Conservation (phyloP, 2,888 invertebrate species). For the Ectemnius cavifrons region DNA sequence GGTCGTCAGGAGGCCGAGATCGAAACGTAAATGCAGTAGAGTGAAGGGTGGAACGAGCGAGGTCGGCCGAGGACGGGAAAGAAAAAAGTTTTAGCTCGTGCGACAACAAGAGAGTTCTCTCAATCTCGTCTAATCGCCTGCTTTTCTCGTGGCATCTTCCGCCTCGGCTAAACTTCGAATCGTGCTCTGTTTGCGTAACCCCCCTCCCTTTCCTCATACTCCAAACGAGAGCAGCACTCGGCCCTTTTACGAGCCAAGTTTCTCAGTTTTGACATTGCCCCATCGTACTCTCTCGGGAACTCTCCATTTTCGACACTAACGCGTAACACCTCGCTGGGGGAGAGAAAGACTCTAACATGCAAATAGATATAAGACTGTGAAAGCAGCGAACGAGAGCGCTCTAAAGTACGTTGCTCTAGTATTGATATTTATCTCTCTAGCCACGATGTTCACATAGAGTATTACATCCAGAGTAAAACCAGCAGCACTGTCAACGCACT, state of each 20-base stretch:
- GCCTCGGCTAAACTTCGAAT: conserved; percentile 57
- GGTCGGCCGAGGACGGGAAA: conserved; percentile 19
- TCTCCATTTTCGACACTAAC: conserved; percentile 47
- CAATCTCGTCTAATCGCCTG: conserved; percentile 64
- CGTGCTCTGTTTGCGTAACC: conserved; percentile 46
- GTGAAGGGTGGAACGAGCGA: not conserved
- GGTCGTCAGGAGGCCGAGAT: conserved; percentile 5
- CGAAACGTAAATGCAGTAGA: conserved; percentile 16
- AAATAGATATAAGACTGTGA: conserved; percentile 37
- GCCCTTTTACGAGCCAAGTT: conserved; percentile 72
- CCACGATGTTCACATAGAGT: not conserved
- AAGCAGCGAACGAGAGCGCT: not conserved
- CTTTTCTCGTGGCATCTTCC: conserved; percentile 31
- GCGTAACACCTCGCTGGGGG: conserved; percentile 35
- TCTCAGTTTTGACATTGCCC: conserved; percentile 60
- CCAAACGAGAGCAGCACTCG: conserved; percentile 56
- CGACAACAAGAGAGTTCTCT: conserved; percentile 58
- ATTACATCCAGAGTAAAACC: not conserved
- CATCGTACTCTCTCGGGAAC: conserved; percentile 23
- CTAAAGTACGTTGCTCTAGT: not conserved
- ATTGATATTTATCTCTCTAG: conserved; percentile 6
- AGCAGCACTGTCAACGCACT: not conserved
- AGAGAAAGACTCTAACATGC: conserved; percentile 44
- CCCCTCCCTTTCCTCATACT: conserved; percentile 15
- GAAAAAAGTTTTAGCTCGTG: conserved; percentile 49